phyloP scores from a whole-genome alignment of 1,140 invertebrate genomes.

The Galleria mellonella region DNA sequence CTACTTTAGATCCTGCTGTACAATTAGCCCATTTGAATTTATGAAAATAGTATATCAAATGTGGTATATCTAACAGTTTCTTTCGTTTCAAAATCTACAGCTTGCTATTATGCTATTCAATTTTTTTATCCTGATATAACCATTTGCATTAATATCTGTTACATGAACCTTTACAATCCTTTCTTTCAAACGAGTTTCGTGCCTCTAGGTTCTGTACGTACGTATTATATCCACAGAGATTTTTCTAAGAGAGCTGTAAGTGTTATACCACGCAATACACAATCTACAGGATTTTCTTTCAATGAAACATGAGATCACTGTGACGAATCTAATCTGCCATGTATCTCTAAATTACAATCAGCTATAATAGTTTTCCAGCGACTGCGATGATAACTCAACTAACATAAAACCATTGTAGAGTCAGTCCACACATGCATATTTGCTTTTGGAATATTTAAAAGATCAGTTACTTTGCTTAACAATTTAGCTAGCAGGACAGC shows the following conservation, averaged over 20 bases:
- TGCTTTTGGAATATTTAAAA: conserved; percentile 2
- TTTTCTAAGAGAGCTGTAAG: neutral
- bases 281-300: conserved; percentile 3
- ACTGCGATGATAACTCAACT: conserved; percentile 8
- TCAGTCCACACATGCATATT: conserved; percentile 7
- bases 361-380: conserved; percentile 12
- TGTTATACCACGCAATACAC: neutral
- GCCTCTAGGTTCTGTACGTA: neutral
- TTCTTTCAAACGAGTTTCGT: neutral
- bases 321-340: neutral
- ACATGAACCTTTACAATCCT: neutral
- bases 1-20: too few species aligned
- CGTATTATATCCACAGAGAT: neutral
- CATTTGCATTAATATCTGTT: neutral
- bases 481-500: conserved; percentile 7
- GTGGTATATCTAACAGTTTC: conserved; percentile 4
- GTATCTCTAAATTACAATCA: conserved; percentile 8
- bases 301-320: conserved; percentile 8
- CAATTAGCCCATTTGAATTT: too few species aligned
- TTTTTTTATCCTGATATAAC: neutral
- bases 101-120: neutral
- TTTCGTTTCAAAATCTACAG: neutral
- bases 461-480: neutral
- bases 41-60: too few species aligned
- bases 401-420: conserved; percentile 10